Conservation (phyloP, 2,113 vertebrate genomes). For the Pyxicephalus adspersus region DNA sequence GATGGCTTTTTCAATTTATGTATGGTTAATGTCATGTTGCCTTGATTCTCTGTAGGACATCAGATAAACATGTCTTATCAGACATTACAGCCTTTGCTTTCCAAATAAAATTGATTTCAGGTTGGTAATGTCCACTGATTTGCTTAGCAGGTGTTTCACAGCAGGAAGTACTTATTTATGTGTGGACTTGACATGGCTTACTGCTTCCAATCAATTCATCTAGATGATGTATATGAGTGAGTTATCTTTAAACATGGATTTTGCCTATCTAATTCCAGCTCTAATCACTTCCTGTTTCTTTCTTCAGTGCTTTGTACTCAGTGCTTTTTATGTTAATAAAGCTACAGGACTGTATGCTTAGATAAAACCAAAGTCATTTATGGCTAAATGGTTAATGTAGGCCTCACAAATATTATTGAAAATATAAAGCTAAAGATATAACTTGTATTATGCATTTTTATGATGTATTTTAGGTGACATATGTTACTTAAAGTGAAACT, state of each 20-base stretch:
- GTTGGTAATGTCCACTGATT: constrained; percentile 11
- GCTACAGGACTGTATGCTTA: no score
- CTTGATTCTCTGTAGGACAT: constrained; percentile 23
- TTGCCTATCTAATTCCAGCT: constrained; percentile 6
- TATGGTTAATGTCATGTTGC: constrained; percentile 46
- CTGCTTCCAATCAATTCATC: constrained; percentile 23
- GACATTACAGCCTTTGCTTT: background rate
- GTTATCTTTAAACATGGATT: constrained; percentile 37
- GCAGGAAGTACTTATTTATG: background rate
- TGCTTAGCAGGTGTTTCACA: background rate
- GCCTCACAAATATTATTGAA: no score
- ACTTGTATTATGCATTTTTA: no score
- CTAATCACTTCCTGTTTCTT: constrained; percentile 7
- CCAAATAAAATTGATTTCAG: constrained; percentile 38
- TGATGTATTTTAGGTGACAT: no score
- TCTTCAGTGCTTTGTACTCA: background rate
- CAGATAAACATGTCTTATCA: constrained; percentile 42
- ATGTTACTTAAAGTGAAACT: no score
- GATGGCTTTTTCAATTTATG: background rate
- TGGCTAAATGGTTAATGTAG: no score
- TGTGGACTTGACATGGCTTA: constrained; percentile 1
- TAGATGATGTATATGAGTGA: constrained; percentile 23
- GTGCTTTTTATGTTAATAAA: background rate
- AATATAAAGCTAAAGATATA: no score
- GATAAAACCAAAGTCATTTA: no score